Evolutionary conservation across 2,888 invertebrate species (phyloP).

Genomic region (Eupeodes luniger): DNA sequence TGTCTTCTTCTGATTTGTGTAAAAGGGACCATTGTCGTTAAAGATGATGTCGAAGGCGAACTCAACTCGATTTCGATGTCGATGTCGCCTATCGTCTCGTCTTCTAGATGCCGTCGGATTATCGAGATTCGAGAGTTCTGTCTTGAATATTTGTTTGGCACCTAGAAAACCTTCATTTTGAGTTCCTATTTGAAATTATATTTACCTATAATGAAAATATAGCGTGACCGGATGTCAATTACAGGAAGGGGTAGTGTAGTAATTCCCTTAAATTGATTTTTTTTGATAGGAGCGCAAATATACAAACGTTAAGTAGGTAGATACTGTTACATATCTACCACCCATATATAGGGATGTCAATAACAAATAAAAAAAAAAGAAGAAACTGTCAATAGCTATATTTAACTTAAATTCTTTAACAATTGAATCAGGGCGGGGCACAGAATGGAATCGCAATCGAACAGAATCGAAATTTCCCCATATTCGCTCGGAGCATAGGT

Average conservation of each 20-base stretch:
- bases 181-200: too few relatives aligned
- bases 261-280: too few relatives aligned
- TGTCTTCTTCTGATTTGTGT: slow-evolving; percentile 69
- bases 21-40: slow-evolving; percentile 70
- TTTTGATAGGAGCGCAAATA: too few relatives aligned
- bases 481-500: slow-evolving; percentile 43
- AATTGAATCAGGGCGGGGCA: slow-evolving; percentile 70
- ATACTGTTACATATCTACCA: background rate
- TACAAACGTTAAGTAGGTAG: too few relatives aligned
- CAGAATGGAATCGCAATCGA: slow-evolving; percentile 60
- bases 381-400: background rate
- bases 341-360: background rate
- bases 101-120: slow-evolving; percentile 16
- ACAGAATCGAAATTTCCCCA: slow-evolving; percentile 71
- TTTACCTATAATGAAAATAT: too few relatives aligned
- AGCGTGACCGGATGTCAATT: too few relatives aligned
- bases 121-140: background rate
- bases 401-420: slow-evolving; percentile 8
- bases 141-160: background rate
- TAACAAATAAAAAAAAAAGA: background rate
- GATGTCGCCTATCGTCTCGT: background rate
- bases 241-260: too few relatives aligned
- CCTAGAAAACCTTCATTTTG: background rate
- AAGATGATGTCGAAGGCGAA: too few relatives aligned
- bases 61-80: background rate